Conservation (phyloP, 2,797 vertebrate species). For the Lerista edwardsae region DNA sequence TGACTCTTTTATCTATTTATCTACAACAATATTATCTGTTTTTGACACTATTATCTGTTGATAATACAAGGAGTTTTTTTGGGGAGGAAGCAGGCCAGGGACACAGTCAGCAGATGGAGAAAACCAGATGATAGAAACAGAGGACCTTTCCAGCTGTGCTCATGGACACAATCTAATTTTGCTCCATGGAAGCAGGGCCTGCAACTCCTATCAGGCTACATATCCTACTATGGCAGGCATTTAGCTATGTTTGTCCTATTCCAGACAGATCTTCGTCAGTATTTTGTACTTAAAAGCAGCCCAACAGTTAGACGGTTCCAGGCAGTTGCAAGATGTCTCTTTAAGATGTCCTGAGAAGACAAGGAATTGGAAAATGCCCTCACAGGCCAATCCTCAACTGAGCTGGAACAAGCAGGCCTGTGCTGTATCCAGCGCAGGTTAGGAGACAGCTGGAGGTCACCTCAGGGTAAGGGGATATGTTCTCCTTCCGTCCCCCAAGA, state of each 20-base stretch:
- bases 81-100: not conserved
- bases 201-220: not conserved
- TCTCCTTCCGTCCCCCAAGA: too few species aligned
- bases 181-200: not conserved
- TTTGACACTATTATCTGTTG: not conserved
- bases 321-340: not conserved
- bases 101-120: not conserved
- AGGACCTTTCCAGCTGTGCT: not conserved
- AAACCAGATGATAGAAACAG: not conserved
- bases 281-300: not conserved
- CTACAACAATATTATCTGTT: not conserved
- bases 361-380: not conserved
- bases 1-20: constrained; percentile 7
- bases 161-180: not conserved
- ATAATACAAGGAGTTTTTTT: not conserved
- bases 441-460: too few species aligned
- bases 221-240: not conserved
- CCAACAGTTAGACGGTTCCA: not conserved
- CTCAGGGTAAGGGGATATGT: too few species aligned
- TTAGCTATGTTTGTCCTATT: not conserved
- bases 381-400: too few species aligned
- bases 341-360: not conserved
- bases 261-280: not conserved
- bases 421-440: too few species aligned
- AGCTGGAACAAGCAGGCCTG: too few species aligned